Base-by-base conservation (phyloP, 2,113 vertebrate genomes). In the Protomyctophum bolini region DNA sequence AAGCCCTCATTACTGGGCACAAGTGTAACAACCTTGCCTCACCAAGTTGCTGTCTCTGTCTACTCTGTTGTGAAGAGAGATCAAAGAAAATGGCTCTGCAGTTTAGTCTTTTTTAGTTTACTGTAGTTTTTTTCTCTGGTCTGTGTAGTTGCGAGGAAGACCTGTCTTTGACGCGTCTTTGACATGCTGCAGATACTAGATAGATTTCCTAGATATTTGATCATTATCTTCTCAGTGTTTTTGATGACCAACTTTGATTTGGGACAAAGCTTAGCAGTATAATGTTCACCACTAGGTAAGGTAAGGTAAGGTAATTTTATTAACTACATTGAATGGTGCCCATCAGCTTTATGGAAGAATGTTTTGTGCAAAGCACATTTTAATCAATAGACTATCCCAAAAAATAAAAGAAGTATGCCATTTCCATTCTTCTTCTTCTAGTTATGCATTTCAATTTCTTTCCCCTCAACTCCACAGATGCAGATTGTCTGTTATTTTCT, bases 21-120 rank as follows among this genome's bases (percentile, higher is more conserved):
- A 28, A 69, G 47, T 82, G 41, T 81, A 58, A 65, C 70, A 68
- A 67, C 76, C 68, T 55, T 4, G 70, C 73, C 73, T 73, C 57
- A 8, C 48, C 51, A 72, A 70, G 72, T 15, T 8, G 45, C 51
- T 59, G 54, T 15, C 6, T 5, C 66, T 33, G 48, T 68, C 58
- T 56, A 60, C 50, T 75, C 48, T 76, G 21, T 58, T 66, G 59
- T 60, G 50, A 14, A 50, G 9, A 62, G 45, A 68, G 68, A 78
- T 82, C 46, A 66, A 12, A 45, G 15, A 56, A 54, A 73, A 56
- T 46, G 41, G 10, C 51, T 56, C 60, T 8, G 21, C 49, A 28
- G 6, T 41, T 54, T 28, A 12, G 7, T 11, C 47, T 15, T 48
- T 47, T 62, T 8, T 63, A 54, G 72, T 49, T 73, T 28, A 21